Evolutionary conservation across 2,797 vertebrate species (phyloP), one percentile per base, ranked within the genome.

Genomic region (Myripristis murdjan): DNA sequence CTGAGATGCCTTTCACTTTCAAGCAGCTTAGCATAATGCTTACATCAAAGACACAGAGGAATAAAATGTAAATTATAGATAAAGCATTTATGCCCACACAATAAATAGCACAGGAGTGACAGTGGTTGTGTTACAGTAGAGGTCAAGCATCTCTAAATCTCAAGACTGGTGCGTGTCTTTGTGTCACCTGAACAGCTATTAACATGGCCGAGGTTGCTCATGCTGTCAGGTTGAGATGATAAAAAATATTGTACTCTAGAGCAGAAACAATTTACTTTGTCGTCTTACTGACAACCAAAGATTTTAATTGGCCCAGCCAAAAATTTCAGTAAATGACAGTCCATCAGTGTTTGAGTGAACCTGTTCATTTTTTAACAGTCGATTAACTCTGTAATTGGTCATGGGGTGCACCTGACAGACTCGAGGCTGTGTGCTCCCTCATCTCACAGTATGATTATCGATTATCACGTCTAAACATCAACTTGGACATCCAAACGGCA

Each of bases 391-490:
- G 66, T 82, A 86, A 91, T 79, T 84, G 79, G 54, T 87, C 75
- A 46, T 80, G 76, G 49, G 60, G 80, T 47, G 73, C 62, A 86
- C 74, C 76, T 92, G 88, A 83, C 83, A 80, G 73, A 74, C 56
- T 73, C 55, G 74, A 56, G 55, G 79, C 65, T 61, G 69, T 64
- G 76, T 33, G 23, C 41, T 26, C 66, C 64, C 64, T 77, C 53
- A 7, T 64, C 73, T 79, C 86, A 61, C 64, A 4, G 70, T 83
- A 81, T 46, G 75, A 74, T 82, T 86, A 91, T 91, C 79, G 92
- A 92, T 89, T 70, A 79, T 79, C 65, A 52, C 61, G 76, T 90
- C 87, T 71, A 75, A 69, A 84, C 77, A 83, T 72, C 77, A 79
- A 22, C 63, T 23, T 55, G 79, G 64, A 78, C 75, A 51, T 75